Evolutionary conservation across 2,113 vertebrate species (phyloP), one percentile per base, ranked within the genome.

Genomic region (Tupaia chinensis): DNA sequence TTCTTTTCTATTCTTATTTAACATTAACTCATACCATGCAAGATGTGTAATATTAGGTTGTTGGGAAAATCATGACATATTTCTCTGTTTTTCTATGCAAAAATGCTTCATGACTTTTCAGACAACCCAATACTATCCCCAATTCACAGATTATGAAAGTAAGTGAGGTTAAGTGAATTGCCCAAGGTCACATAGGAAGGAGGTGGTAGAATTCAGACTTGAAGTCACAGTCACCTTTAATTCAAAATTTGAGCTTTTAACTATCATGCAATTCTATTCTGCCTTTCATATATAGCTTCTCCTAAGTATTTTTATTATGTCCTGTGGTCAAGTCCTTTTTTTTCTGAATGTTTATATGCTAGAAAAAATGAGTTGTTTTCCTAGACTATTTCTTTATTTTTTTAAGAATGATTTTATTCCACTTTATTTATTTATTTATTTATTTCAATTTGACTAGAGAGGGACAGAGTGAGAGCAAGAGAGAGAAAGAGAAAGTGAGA

Each of bases 1-100:
- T 92, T 97, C 32, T 95, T 17, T 83, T 54, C 73, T 91, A n/a
- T 73, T 89, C 12, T 82, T n/a, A 91, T 61, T 90, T 86, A 90
- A 90, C 22, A 72, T 88, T 78, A 94, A 66, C 34, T 70, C 65
- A 82, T 9, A 65, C 17, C 53, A 69, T 58, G 63, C 7, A 77
- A 66, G 19, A 54, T 65, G 9, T 34, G 4, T 54, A 76, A 16
- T 85, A 63, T 58, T 65, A 44, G 44, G 44, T 44, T 44, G 44
- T 44, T 44, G 44, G 44, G 44, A 44, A 44, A 44, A 44, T 44
- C 44, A 44, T 44, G 4, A 44, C 44, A 5, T 44, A 44, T 44
- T 44, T 44, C 44, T 44, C 44, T 44, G 44, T 44, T 44, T 44
- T 44, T 44, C 44, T 44, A 44, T 44, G 44, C 44, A 44, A 44